phyloP scores from a whole-genome alignment of 2,113 vertebrate species.

The Eidolon helvum region DNA sequence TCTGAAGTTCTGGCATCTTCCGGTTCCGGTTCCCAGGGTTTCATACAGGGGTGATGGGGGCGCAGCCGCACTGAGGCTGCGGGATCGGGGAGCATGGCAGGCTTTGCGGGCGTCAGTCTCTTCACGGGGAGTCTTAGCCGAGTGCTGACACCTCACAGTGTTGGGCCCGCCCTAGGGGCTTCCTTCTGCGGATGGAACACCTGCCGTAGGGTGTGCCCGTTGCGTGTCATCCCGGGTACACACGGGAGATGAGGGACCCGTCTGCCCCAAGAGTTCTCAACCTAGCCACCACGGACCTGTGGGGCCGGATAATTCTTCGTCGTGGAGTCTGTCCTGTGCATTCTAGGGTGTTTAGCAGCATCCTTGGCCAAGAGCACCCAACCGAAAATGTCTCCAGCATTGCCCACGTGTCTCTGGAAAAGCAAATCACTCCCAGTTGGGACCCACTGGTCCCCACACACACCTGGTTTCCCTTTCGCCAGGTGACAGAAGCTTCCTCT shows the following conservation, averaged over 20 bases:
- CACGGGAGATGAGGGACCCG: neutral
- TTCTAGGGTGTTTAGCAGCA: neutral
- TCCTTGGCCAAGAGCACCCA: neutral
- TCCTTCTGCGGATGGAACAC: neutral
- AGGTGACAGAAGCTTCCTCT: neutral
- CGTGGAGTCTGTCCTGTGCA: neutral
- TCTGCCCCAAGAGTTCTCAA: neutral
- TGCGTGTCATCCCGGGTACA: no score
- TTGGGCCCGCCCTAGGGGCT: neutral
- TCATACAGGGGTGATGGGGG: neutral
- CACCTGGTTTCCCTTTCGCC: neutral
- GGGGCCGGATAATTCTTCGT: neutral
- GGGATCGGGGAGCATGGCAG: neutral
- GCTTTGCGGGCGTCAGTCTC: neutral
- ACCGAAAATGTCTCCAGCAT: neutral
- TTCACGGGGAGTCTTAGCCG: neutral
- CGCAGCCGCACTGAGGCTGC: rapidly evolving
- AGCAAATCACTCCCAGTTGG: neutral
- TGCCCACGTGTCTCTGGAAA: neutral
- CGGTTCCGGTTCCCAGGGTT: neutral
- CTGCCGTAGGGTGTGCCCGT: neutral
- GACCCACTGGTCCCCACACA: rapidly evolving
- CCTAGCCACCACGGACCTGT: neutral
- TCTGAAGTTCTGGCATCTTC: neutral
- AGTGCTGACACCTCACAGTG: neutral